Evolutionary conservation across 2,113 vertebrate genomes (phyloP), one percentile per base, ranked within the genome.

Genomic region (Macrotus californicus): DNA sequence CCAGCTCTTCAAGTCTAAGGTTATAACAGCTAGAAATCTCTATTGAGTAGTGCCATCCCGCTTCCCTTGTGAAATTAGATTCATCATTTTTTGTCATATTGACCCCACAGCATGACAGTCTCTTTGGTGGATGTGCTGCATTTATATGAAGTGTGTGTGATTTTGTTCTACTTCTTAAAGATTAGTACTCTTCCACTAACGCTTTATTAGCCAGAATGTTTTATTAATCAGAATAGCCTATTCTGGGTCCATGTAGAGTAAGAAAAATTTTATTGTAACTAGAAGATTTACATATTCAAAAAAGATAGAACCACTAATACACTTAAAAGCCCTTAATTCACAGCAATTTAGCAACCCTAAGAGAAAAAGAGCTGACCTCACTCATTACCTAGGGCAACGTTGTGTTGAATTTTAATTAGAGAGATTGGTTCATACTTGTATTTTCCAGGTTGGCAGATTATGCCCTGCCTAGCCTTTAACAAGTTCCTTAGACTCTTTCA

Each of bases 381-480:
- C 80, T 92, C 31, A 79, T 92, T 91, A 75, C 81, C 31, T 67
- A 89, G 90, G 64, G 67, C 82, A 91, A 21, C 34, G 12, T 52
- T 79, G 64, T 89, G 36, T 83, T 89, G 93, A 91, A 83, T 96
- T 97, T 94, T 96, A 96, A 91, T 96, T 91, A 83, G 85, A 91
- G 80, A 86, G 82, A 95, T 89, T 16, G 21, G 41, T 72, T 70
- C 43, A 72, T 77, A 36, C 88, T 93, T 88, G 48, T 84, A 48
- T 95, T 94, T 95, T 96, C 69, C 12, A 82, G 76, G 70, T 87
- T 34, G 56, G 54, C 34, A 75, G 77, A 91, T 22, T 66, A 73
- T 87, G 14, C 90, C n/a, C 36, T 61, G 2, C 34, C 19, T 50
- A 84, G 34, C 12, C 46, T 86, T 96, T 59, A 61, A 67, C n/a